A percentile compares a stretch with the other conserved stretches of the same genome.
phyloP scores from a whole-genome alignment of 2,888 invertebrate genomes.

The Germaria angustata region DNA sequence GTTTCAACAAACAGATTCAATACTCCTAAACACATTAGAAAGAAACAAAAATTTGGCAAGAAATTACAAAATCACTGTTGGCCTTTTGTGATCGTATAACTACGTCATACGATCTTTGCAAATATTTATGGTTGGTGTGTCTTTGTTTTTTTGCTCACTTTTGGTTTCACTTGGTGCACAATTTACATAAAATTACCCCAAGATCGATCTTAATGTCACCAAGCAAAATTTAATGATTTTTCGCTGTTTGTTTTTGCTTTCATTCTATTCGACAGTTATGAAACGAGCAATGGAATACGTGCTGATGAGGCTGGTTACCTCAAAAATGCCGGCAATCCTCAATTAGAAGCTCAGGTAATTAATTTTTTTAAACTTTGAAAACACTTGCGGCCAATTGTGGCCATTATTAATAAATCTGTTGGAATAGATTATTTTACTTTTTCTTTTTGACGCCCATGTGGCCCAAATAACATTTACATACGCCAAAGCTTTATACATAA shows the following conservation, averaged over 20 bases:
- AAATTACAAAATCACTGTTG: conserved; percentile 35
- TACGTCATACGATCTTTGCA: background rate
- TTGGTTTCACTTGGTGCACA: conserved; percentile 2
- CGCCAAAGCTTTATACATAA: conserved; percentile 41
- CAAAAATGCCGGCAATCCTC: conserved; percentile 82
- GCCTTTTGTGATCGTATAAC: conserved; percentile 7
- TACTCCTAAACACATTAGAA: too few relatives aligned
- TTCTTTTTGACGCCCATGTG: too few relatives aligned
- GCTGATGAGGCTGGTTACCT: conserved; percentile 84
- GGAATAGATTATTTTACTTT: too few relatives aligned
- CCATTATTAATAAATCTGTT: background rate
- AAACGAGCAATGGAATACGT: conserved; percentile 84
- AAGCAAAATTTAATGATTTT: conserved; percentile 33
- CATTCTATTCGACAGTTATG: conserved; percentile 80
- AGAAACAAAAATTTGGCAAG: background rate
- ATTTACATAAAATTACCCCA: conserved; percentile 42
- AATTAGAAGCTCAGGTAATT: conserved; percentile 82
- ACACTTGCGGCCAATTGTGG: background rate
- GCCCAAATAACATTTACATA: background rate
- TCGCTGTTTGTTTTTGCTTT: background rate
- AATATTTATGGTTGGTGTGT: conserved; percentile 29
- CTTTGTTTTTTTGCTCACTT: background rate
- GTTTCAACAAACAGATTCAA: background rate
- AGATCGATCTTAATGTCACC: conserved; percentile 17
- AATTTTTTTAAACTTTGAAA: background rate